Evolutionary conservation across 1,140 invertebrate species (phyloP), one percentile per base, ranked within the genome.

Genomic region (Drosophila grimshawi): DNA sequence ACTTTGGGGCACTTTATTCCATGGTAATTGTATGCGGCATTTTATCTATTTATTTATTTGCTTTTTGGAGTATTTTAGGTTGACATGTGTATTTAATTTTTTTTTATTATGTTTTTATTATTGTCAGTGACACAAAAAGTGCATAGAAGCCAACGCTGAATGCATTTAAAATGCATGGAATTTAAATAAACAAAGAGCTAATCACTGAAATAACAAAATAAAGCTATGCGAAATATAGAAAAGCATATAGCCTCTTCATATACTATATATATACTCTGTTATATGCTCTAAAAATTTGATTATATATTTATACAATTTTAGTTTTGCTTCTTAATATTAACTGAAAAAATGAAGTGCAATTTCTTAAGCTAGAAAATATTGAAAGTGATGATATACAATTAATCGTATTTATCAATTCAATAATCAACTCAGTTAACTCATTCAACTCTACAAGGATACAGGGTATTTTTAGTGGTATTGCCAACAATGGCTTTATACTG

Each of bases 51-150:
- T 45, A 30, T 29, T 46, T 19, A 7, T 35, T 52, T 46, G 29
- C 49, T 2, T 61, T 57, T 32, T 30, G 5, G 19, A 19, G 33
- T 33, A 2, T 2, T 35, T 10, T 30, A 32, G 33, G n/a, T 33
- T 64, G 52, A 57, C 56, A 82, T 75, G 57, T 77, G 57, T 77
- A 82, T 82, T 76, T 82, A 86, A 80, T 86, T 86, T 79, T 76
- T 82, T 86, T 88, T 79, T 76, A 88, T 86, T 88, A 41, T 37
- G 37, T 60, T 62, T 81, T 81, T 86, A 61, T 30, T 53, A 56
- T 48, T 66, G 70, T 76, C 55, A 51, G 64, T 76, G 45, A 53
- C 67, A 81, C 76, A 62, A 45, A 80, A 81, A 51, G 67, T 67
- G 68, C 51, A 81, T 70, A 60, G 53, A 68, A 51, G 57, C 11